Conservation (phyloP, 2,797 vertebrate species). For the Enteromius argenteus region DNA sequence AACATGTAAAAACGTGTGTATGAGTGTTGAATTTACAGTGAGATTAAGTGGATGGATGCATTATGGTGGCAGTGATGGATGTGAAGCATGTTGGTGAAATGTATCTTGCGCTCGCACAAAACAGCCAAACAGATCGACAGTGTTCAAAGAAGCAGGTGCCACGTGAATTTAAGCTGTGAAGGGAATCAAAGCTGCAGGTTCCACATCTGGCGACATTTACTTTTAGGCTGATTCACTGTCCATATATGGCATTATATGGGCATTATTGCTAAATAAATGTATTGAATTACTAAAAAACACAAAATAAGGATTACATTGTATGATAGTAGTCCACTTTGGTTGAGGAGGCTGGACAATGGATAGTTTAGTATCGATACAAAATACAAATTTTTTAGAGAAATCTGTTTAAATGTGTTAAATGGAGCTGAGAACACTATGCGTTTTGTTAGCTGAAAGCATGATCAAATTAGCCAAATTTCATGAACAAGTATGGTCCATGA, state of each 20-base stretch:
- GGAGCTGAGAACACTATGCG: not conserved
- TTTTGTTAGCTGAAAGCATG: not conserved
- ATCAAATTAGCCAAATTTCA: not conserved
- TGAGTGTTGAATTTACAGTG: slow-evolving; percentile 68
- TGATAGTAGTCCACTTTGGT: not conserved
- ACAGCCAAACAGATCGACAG: slow-evolving; percentile 14
- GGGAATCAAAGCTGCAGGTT: slow-evolving; percentile 39
- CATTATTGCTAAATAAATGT: not conserved
- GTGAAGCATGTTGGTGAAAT: slow-evolving; percentile 52
- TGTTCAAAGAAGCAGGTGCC: slow-evolving; percentile 57
- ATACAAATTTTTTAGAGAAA: not conserved
- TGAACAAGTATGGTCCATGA: not conserved
- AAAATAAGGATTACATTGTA: not conserved
- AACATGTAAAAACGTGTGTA: slow-evolving; percentile 61
- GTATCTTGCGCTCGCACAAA: not conserved
- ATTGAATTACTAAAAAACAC: not conserved
- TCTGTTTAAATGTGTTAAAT: not conserved
- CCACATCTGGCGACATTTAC: not conserved
- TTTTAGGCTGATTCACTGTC: not conserved
- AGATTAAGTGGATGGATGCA: slow-evolving; percentile 69
- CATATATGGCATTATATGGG: too few species aligned
- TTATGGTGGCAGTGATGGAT: slow-evolving; percentile 66
- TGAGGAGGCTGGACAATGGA: not conserved
- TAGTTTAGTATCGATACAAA: not conserved
- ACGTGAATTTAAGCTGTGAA: slow-evolving; percentile 44